These are phyloP conservation scores for Amyelois transitella DNA, from an alignment of 1,140 invertebrate species.

Conservation along the genomic window DNA sequence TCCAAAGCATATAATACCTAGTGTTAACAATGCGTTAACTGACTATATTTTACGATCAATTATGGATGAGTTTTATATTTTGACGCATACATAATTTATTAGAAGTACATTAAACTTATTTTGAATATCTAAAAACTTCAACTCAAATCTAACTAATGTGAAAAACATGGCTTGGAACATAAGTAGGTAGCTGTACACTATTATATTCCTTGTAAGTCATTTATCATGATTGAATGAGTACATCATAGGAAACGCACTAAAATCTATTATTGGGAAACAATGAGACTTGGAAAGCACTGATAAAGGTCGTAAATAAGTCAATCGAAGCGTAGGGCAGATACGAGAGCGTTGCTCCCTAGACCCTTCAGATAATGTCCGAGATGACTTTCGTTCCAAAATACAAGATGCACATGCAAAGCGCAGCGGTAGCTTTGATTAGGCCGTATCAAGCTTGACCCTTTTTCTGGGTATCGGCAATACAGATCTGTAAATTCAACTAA, in stretches of 20 bases:
- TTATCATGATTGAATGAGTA: not conserved
- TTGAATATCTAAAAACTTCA: no score
- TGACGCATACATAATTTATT: no score
- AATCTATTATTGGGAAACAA: conserved; percentile 62
- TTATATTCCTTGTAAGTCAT: not conserved
- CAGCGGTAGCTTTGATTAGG: conserved; percentile 12
- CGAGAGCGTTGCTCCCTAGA: conserved; percentile 57
- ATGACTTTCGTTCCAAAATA: conserved; percentile 6
- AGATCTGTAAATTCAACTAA: not conserved
- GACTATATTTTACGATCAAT: no score
- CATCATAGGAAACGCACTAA: conserved; percentile 16
- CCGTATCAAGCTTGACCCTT: not conserved
- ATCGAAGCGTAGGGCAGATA: conserved; percentile 49
- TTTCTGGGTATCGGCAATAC: not conserved
- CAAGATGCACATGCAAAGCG: not conserved
- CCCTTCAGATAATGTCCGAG: conserved; percentile 34
- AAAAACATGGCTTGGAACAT: no score
- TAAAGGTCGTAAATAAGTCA: conserved; percentile 63
- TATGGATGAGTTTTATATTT: no score
- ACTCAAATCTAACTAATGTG: no score
- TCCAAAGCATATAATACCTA: not conserved
- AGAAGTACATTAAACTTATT: no score
- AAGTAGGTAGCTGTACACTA: no score
- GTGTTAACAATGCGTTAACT: not conserved
- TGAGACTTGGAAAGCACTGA: conserved; percentile 45